Evolutionary conservation across 2,113 vertebrate species (phyloP).

Genomic region (Urocynchramus pylzowi): DNA sequence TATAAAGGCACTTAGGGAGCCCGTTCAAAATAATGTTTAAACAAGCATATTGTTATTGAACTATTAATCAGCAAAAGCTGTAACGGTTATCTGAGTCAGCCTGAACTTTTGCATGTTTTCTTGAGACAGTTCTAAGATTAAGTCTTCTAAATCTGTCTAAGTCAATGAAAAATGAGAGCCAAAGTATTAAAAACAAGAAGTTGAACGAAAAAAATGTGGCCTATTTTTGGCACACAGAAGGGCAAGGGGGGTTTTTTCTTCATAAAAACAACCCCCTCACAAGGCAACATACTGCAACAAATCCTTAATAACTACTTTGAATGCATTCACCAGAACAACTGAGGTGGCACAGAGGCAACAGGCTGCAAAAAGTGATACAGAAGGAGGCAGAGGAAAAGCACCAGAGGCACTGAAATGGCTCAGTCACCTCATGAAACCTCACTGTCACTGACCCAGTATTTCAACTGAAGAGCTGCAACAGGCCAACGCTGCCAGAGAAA

Average conservation of each 20-base stretch:
- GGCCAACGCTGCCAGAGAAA: background rate
- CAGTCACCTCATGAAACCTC: background rate
- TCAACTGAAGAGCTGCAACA: background rate
- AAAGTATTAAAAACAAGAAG: background rate
- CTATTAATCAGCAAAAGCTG: background rate
- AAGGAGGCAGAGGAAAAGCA: background rate
- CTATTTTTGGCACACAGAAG: background rate
- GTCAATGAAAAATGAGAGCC: background rate
- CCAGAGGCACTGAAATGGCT: background rate
- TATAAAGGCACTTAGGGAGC: background rate
- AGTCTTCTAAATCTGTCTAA: slow-evolving; percentile 31
- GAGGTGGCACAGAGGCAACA: background rate
- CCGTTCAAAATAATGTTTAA: slow-evolving; percentile 1
- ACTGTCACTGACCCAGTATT: background rate
- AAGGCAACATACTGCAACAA: background rate
- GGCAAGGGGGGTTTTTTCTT: background rate
- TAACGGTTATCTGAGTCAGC: background rate
- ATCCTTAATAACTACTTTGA: background rate
- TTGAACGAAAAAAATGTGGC: background rate
- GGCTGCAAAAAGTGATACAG: background rate
- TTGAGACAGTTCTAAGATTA: slow-evolving; percentile 30
- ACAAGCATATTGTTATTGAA: slow-evolving; percentile 20
- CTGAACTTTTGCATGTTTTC: slow-evolving; percentile 52
- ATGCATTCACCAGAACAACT: background rate
- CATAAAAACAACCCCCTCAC: background rate